A percentile compares a stretch with the other conserved stretches of the same genome.
Evolutionary conservation across 2,888 invertebrate genomes (phyloP).

Genomic region (Biston betularia): DNA sequence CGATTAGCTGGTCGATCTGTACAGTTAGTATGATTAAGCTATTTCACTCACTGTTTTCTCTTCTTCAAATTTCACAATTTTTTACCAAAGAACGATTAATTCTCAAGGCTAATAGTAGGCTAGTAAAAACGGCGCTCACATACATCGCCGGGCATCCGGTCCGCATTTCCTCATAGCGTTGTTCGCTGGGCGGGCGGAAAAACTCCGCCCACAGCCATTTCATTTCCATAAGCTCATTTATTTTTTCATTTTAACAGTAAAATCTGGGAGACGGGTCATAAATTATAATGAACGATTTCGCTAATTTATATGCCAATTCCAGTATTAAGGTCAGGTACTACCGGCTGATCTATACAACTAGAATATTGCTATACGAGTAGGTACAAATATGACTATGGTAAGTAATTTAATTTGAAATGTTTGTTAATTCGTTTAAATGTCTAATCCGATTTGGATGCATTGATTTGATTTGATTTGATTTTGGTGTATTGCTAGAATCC

Average conservation of each 20-base stretch:
- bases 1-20: too few species aligned
- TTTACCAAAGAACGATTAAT: constrained; percentile 15
- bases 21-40: too few species aligned
- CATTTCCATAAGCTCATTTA: constrained; percentile 57
- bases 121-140: constrained; percentile 52
- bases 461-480: too few species aligned
- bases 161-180: constrained; percentile 61
- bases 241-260: constrained; percentile 38
- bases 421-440: too few species aligned
- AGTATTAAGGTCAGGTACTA: not conserved
- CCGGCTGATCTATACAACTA: constrained; percentile 1
- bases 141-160: constrained; percentile 72
- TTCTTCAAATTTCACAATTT: too few species aligned
- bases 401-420: too few species aligned
- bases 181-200: constrained; percentile 56
- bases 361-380: too few species aligned
- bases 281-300: constrained; percentile 25
- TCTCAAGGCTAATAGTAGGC: constrained; percentile 63
- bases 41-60: too few species aligned
- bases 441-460: too few species aligned
- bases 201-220: constrained; percentile 47
- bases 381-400: too few species aligned
- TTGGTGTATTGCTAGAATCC: too few species aligned
- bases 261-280: constrained; percentile 16
- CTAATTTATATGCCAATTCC: constrained; percentile 17